Base-by-base conservation (phyloP, 2,888 invertebrate species). In the Limulus polyphemus region DNA sequence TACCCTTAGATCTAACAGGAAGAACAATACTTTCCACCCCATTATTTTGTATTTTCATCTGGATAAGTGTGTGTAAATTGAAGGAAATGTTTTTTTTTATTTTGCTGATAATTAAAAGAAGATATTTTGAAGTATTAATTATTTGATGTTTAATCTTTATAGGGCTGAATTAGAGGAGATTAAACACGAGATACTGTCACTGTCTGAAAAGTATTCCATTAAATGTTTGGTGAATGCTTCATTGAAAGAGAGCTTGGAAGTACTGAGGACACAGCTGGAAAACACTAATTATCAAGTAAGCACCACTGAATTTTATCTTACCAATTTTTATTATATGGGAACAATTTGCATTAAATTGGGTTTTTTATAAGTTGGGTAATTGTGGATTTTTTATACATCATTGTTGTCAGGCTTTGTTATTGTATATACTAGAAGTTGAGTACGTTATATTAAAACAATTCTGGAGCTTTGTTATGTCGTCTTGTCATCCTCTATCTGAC, bases 131-230 rank as follows among this genome's bases (percentile, higher is more conserved):
- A n/a, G n/a, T 1, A 9, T 13, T 54, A 54, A 13, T 14, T 12
- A 13, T 17, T n/a, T 54, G 32, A 11, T 11, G 11, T 54, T 54
- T 7, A 13, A 11, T 9, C 14, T 17, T 13, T 54, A 13, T 9
- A 54, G 54, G 16, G 16, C 54, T 11, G 32, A 54, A 11, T 12
- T 54, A 32, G 54, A 54, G 11, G 54, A 54, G 32, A 54, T 54
- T 32, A 54, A 54, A 54, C 54, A 32, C 11, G 54, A 54, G 14
- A 54, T 54, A 11, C 54, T 54, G 12, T 32, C 16, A 54, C 54
- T 54, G 17, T 54, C 54, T 54, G 54, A 54, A n/a, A 54, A 54
- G 32, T 54, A 54, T 54, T 54, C 54, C 13, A 54, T 17, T 17
- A 54, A 54, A 54, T 54, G 54, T n/a, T 17, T 54, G 32, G 54